These are phyloP conservation scores for Hemicentrotus pulcherrimus DNA, from an alignment of 35 echinoderm and acorn worm species.

Conservation along the genomic window DNA sequence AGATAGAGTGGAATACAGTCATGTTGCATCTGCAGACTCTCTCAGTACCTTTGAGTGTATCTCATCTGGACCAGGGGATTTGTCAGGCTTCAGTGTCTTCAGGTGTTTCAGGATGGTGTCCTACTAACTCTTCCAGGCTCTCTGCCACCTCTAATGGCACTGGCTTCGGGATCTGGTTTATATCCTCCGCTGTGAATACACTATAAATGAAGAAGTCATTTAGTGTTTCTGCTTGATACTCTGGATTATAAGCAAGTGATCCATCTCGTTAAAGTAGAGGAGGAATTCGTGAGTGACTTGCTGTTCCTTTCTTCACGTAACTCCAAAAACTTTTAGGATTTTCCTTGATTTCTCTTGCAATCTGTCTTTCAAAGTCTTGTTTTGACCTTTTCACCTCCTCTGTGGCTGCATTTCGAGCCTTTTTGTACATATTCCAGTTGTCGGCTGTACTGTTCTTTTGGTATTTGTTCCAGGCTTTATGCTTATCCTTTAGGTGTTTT, in stretches of 20 bases:
- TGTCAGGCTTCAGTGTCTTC: background rate
- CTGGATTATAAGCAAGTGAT: background rate
- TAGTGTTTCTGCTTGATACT: background rate
- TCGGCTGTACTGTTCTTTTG: background rate
- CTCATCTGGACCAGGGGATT: background rate
- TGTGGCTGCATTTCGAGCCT: background rate
- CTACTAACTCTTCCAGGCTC: background rate
- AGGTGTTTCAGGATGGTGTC: too few species aligned
- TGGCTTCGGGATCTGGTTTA: background rate
- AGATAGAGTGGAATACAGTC: background rate
- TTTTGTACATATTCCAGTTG: background rate
- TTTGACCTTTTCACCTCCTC: background rate
- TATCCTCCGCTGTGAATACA: slow-evolving; percentile 4
- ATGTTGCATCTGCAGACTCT: background rate
- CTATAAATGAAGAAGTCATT: background rate
- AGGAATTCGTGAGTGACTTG: background rate
- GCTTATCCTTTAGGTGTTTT: too few species aligned
- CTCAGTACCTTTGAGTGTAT: background rate
- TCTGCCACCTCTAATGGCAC: background rate
- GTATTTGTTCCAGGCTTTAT: background rate
- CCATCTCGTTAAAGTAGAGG: background rate
- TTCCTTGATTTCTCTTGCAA: background rate
- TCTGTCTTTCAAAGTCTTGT: background rate
- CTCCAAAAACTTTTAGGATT: background rate
- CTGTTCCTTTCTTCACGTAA: background rate